Evolutionary conservation across 2,113 vertebrate species (phyloP).

Genomic region (human): GRCh38 chr11:9254501-9255000

Average conservation of each 20-base stretch:
- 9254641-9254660: conserved; percentile 26
- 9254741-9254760: not conserved
- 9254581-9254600: conserved; percentile 16
- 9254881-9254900: no score
- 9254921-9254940: no score
- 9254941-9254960: no score
- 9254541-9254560: not conserved
- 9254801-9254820: no score
- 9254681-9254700: conserved; percentile 29
- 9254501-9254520: not conserved
- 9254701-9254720: conserved; percentile 12
- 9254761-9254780: not conserved
- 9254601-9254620: not conserved
- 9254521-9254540: not conserved
- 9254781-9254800: not conserved
- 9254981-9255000: no score
- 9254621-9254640: not conserved
- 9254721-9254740: not conserved
- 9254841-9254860: no score
- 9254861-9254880: no score
- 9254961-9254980: no score
- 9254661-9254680: conserved; percentile 44
- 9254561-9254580: not conserved
- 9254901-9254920: no score
- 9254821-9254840: no score